A percentile compares a stretch with the other conserved stretches of the same genome.
Conservation (phyloP, 1,140 invertebrate species). For the Zophobas atratus region DNA sequence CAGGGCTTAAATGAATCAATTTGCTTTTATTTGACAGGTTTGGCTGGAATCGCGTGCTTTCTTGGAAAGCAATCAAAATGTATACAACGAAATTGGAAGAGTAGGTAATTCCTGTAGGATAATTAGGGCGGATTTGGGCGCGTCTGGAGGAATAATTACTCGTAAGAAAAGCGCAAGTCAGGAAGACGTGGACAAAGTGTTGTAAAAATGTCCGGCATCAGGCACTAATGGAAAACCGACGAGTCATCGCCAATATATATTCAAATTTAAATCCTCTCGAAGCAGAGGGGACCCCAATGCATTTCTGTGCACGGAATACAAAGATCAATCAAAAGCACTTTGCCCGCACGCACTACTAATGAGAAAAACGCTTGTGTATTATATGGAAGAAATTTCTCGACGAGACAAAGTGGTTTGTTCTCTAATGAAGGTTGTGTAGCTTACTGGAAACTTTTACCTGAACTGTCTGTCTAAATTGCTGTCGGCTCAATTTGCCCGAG, state of each 20-base stretch:
- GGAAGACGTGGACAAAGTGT: neutral
- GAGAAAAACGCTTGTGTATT: slow-evolving; percentile 30
- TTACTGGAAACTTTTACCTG: slow-evolving; percentile 52
- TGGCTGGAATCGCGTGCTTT: slow-evolving; percentile 13
- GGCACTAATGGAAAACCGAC: slow-evolving; percentile 37
- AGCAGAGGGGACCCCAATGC: slow-evolving; percentile 42
- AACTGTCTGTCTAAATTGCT: slow-evolving; percentile 50
- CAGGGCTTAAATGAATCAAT: slow-evolving; percentile 10
- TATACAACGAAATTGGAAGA: too few relatives aligned
- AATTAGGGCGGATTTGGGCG: too few relatives aligned
- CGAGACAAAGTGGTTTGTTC: slow-evolving; percentile 42
- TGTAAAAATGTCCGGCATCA: slow-evolving; percentile 6
- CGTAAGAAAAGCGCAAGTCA: neutral
- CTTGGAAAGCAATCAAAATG: slow-evolving; percentile 12
- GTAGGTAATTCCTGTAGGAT: too few relatives aligned
- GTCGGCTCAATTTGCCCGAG: slow-evolving; percentile 49
- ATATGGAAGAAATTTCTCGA: slow-evolving; percentile 33
- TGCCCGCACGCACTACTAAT: slow-evolving; percentile 48
- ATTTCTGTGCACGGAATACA: slow-evolving; percentile 57
- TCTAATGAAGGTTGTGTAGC: slow-evolving; percentile 49
- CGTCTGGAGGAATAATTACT: too few relatives aligned
- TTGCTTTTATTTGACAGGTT: slow-evolving; percentile 13
- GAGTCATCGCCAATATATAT: slow-evolving; percentile 56
- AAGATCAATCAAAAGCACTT: slow-evolving; percentile 57
- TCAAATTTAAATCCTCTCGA: slow-evolving; percentile 55